Evolutionary conservation across 2,888 invertebrate genomes (phyloP).

Genomic region (Ophraella communa): DNA sequence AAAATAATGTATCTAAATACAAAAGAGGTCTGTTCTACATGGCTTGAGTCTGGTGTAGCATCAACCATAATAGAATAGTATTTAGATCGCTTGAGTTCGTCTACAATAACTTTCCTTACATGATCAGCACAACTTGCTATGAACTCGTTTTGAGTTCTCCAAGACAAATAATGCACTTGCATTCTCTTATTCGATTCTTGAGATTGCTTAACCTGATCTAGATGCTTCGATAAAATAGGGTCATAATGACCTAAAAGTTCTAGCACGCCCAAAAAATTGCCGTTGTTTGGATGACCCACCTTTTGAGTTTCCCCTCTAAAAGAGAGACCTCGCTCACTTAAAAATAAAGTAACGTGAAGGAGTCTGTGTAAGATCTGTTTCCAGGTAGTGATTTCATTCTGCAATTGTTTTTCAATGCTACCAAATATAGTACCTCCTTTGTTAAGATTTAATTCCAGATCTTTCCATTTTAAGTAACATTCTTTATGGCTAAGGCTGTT

Average conservation of each 20-base stretch:
- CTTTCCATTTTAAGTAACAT: no score
- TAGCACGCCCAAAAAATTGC: neutral
- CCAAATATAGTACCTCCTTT: no score
- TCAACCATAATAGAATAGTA: no score
- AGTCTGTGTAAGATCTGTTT: neutral
- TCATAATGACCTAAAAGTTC: no score
- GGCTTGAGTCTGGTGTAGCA: no score
- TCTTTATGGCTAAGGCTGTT: neutral
- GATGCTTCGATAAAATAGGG: constrained; percentile 4
- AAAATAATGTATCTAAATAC: no score
- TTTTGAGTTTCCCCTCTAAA: neutral
- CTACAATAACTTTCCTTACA: constrained; percentile 9
- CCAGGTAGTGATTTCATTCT: no score
- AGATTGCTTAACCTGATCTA: constrained; percentile 1
- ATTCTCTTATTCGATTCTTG: constrained; percentile 1
- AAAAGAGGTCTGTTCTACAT: no score
- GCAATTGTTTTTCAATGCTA: no score
- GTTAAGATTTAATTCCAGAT: no score
- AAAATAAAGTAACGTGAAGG: neutral
- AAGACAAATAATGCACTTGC: no score
- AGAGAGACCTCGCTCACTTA: neutral
- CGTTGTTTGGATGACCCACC: neutral
- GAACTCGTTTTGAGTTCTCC: constrained; percentile 12
- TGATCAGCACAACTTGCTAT: constrained; percentile 8
- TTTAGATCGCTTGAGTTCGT: no score